Evolutionary conservation across 2,888 invertebrate species (phyloP).

Genomic region (Cataglyphis cursor): DNA sequence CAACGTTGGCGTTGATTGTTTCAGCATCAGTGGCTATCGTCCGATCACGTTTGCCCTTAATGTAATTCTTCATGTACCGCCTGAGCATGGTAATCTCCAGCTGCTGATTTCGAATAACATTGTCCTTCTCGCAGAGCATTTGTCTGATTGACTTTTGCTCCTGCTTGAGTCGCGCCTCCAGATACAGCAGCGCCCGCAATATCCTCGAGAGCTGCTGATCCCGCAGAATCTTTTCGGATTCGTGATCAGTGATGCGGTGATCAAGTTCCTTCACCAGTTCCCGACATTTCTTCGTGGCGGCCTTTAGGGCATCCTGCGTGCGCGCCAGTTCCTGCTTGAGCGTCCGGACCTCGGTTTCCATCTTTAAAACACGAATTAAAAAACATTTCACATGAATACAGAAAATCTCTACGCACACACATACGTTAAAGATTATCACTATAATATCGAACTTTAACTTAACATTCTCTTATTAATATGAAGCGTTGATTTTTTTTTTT

Average conservation of each 20-base stretch:
- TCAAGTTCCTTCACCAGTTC: slow-evolving; percentile 89
- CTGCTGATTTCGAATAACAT: slow-evolving; percentile 91
- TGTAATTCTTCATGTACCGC: slow-evolving; percentile 87
- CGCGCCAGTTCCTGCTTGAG: slow-evolving; percentile 89
- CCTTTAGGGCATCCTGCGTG: slow-evolving; percentile 90
- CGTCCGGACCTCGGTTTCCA: slow-evolving; percentile 89
- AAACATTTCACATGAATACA: not conserved
- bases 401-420: not conserved
- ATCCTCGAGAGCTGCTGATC: slow-evolving; percentile 92
- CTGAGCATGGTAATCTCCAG: slow-evolving; percentile 91
- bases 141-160: slow-evolving; percentile 92
- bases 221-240: slow-evolving; percentile 89
- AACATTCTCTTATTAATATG: not conserved
- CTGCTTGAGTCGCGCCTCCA: slow-evolving; percentile 91
- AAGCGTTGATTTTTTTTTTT: not conserved
- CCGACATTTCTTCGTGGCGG: slow-evolving; percentile 90
- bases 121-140: slow-evolving; percentile 91
- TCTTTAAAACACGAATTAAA: slow-evolving; percentile 87
- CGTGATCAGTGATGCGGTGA: slow-evolving; percentile 80
- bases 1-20: slow-evolving; percentile 57
- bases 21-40: slow-evolving; percentile 59
- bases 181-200: slow-evolving; percentile 90
- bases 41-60: slow-evolving; percentile 88
- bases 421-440: not conserved
- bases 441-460: not conserved